Base-by-base conservation (phyloP, 1,140 invertebrate genomes). In the Drosophila oshimai region DNA sequence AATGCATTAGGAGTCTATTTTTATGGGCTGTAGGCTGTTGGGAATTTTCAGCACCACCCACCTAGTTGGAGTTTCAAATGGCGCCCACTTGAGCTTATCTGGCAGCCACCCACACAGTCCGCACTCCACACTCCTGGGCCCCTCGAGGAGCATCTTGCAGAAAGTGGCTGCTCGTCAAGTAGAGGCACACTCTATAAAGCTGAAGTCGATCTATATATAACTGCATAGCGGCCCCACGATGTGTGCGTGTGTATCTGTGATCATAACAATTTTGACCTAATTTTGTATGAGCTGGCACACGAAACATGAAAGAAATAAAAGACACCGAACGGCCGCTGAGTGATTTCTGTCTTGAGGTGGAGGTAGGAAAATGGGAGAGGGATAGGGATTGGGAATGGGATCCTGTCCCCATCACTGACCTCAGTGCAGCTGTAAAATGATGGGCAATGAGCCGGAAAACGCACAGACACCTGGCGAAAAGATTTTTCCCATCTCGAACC, bases 201-300 rank as follows among this genome's bases (percentile, higher is more conserved):
- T 54, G 54, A 73, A 78, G 74, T 55, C 49, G 42, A 49, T 69
- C 80, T 84, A 84, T 80, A 84, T 84, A 79, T 84, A 84, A 75
- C 79, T 83, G 78, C 78, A 84, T 74, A 70, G 78, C 79, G 76
- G 51, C 50, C 20, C 13, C 54, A 10, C 13, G 22, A 5, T 50
- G 42, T 57, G 44, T 55, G 37, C 20, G 39, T 29, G 39, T 61
- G 62, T 70, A 37, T 74, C 39, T 83, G 77, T 84, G 75, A 89
- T 89, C 84, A 89, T 89, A 89, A 89, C 84, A 89, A 89, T 84
- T 89, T 89, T 89, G 86, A 89, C 86, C 86, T 46, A 89, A 89
- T 89, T 89, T 80, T 60, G 39, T 55, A 44, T 53, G 46, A 54
- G 53, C 57, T 60, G 49, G 55, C 51, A 58, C 29, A 75, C 61